A percentile compares a stretch with the other conserved stretches of the same genome.
Evolutionary conservation across 2,888 invertebrate genomes (phyloP).

Genomic region (Caenorhabditis sp.): DNA sequence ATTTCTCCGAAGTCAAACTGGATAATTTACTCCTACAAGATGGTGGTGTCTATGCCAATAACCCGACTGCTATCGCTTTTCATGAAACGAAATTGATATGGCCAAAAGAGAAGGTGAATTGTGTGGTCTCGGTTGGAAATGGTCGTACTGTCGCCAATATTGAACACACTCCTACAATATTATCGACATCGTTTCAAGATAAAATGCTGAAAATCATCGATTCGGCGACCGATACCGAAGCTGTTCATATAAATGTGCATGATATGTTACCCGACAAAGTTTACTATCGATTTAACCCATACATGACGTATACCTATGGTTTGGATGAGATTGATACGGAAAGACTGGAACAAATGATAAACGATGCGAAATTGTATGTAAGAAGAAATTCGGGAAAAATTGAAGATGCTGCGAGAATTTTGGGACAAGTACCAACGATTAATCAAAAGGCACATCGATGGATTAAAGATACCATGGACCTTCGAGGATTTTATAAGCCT

Average conservation of each 20-base stretch:
- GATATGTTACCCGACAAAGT: conserved; percentile 77
- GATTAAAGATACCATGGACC: conserved; percentile 14
- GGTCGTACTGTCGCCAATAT: conserved; percentile 72
- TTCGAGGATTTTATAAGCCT: conserved; percentile 38
- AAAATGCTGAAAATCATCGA: conserved; percentile 77
- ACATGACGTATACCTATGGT: conserved; percentile 81
- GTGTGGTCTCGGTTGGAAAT: conserved; percentile 86
- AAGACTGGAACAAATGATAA: conserved; percentile 77
- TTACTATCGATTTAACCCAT: conserved; percentile 81
- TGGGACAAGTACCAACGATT: conserved; percentile 43
- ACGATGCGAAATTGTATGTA: conserved; percentile 83
- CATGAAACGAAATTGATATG: conserved; percentile 86
- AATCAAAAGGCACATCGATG: conserved; percentile 21
- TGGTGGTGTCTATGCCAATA: conserved; percentile 72
- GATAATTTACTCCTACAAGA: conserved; percentile 69
- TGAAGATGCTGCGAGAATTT: conserved; percentile 49
- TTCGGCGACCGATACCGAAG: conserved; percentile 88
- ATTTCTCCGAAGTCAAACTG: conserved; percentile 84
- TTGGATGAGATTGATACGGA: conserved; percentile 83
- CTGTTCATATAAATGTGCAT: conserved; percentile 81
- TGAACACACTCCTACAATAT: conserved; percentile 52
- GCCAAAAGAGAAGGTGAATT: conserved; percentile 81
- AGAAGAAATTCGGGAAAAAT: conserved; percentile 82
- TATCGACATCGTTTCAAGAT: conserved; percentile 46
- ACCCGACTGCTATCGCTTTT: conserved; percentile 86